These are phyloP conservation scores for Lutjanus campechanus DNA, from an alignment of 2,797 vertebrate genomes.

Conservation along the genomic window DNA sequence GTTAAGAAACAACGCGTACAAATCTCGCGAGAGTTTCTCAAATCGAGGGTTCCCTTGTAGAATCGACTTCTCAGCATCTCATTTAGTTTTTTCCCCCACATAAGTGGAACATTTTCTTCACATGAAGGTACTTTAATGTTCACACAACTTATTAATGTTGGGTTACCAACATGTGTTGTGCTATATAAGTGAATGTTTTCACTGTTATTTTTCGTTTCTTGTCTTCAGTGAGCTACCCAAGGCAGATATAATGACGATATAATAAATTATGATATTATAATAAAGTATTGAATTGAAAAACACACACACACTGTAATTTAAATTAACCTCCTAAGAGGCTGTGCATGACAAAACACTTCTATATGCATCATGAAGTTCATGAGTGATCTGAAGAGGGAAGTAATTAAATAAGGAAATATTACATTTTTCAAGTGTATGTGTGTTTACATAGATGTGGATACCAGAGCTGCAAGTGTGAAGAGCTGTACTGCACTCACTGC, in stretches of 20 bases:
- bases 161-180: slow-evolving; percentile 5
- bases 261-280: no score
- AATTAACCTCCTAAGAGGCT: background rate
- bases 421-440: background rate
- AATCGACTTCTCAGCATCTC: background rate
- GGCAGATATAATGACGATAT: no score
- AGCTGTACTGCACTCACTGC: background rate
- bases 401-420: slow-evolving; percentile 18
- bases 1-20: no score
- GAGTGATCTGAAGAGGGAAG: background rate
- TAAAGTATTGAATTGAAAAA: slow-evolving; percentile 12
- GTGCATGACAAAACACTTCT: background rate
- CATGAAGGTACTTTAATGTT: slow-evolving; percentile 29
- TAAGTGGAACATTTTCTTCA: slow-evolving; percentile 56
- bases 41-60: no score
- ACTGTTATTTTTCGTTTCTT: no score
- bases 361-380: background rate
- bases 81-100: slow-evolving; percentile 38
- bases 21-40: no score
- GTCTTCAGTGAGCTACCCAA: no score
- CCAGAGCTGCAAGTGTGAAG: background rate
- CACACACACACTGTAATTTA: background rate
- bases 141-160: slow-evolving; percentile 56
- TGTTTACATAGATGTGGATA: background rate
- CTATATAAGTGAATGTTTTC: no score